Base-by-base conservation (phyloP, 2,888 invertebrate genomes). In the Mayetiola destructor region DNA sequence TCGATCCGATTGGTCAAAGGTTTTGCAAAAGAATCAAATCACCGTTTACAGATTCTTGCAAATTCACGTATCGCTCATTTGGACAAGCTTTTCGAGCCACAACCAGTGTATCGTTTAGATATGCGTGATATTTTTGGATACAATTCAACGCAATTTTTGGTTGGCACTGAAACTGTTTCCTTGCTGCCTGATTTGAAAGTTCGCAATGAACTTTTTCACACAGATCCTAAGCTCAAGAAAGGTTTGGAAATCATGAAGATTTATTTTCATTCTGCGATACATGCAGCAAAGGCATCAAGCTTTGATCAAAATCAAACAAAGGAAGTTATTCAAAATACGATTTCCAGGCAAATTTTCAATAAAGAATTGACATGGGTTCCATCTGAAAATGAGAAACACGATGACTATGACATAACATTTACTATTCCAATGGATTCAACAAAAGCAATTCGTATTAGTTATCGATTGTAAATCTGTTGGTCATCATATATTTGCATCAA, bases 371-470 rank as follows among this genome's bases (percentile, higher is more conserved):
- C 16, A 32, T 35, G 54, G 54, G 9, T 16, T 32, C 10, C 53
- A 52, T 8, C 30, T 14, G 10, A 14, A 6, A 10, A 6, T 20
- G 54, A 30, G 20, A 54, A 18, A 6, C 54, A 54, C 32, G 54
- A 54, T n/a, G 20, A 54, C 35, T 54, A 20, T 21, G 54, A 54
- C 20, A 20, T 54, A 1, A 35, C 54, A 35, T 54, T 54, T n/a
- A 54, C 54, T 35, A 32, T 54, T 32, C 54, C 54, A n/a, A 1
- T 16, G 2, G 16, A 30, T 4, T 3, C 16, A 20, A 3, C 16
- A 20, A 54, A 6, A 10, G 54, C 54, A 30, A 12, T 35, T 54
- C 20, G 54, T 16, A 32, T 54, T 5, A 54, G 54, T 54, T 54
- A 54, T 32, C 32, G 54, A 21, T 21, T 40, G 21, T 40, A 21